Evolutionary conservation across 2,797 vertebrate genomes (phyloP).

Genomic region (Dicrostonyx torquatus): DNA sequence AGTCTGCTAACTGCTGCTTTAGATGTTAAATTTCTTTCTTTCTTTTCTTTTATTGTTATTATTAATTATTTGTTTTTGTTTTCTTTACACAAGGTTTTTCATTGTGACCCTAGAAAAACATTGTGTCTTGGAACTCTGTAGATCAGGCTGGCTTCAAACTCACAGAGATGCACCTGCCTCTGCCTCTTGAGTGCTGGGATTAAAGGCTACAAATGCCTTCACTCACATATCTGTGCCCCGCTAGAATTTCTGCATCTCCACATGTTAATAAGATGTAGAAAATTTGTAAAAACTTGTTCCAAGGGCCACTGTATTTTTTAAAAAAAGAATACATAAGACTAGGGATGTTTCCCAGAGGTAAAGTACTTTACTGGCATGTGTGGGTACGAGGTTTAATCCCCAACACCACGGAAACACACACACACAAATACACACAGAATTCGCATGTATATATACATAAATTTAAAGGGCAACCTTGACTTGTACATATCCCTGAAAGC

Average conservation of each 20-base stretch:
- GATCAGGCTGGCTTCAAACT: neutral
- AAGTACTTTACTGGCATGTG: neutral
- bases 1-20: neutral
- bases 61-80: neutral
- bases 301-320: neutral
- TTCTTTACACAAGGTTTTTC: neutral
- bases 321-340: neutral
- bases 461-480: constrained; percentile 14
- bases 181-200: neutral
- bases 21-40: neutral
- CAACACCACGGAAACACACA: neutral
- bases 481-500: neutral
- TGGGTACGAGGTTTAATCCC: neutral
- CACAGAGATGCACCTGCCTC: neutral
- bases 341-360: neutral
- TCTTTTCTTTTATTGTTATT: neutral
- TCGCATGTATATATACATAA: neutral
- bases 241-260: neutral
- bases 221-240: neutral
- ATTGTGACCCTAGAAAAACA: neutral
- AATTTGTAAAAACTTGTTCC: neutral
- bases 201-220: neutral
- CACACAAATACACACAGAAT: neutral
- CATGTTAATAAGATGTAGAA: neutral
- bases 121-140: neutral